Base-by-base conservation (phyloP, 2,888 invertebrate genomes). In the Apodemia mormo region DNA sequence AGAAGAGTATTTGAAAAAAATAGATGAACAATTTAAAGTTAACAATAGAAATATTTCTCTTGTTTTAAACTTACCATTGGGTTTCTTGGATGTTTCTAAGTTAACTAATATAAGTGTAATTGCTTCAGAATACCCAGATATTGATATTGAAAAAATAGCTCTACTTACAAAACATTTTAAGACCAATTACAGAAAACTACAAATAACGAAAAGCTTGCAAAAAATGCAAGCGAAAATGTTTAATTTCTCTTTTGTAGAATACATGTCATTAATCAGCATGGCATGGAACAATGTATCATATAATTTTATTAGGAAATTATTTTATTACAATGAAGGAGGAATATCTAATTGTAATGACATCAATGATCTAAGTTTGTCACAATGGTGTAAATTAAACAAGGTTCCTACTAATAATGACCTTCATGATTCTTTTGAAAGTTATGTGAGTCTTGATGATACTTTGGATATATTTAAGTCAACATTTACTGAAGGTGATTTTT, bases 241-340 rank as follows among this genome's bases (percentile, higher is more conserved):
- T 14, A 33, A 5, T 64, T 64, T 37, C 6, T 64, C 61, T 14
- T 64, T 64, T n/a, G 8, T 64, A 37, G 61, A 64, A 14, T 64
- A 64, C 8, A 64, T 64, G 61, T 64, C 33, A 7, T 37, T 64
- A n/a, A 64, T 64, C n/a, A 64, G 61, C 12, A 64, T 64, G 61
- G 30, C 61, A 7, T 64, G 61, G 61, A 64, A 64, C 14, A 64
- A 64, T 64, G 64, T 64, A 64, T 12, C 30, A 14, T 64, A n/a
- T 64, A 37, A 64, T 33, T 37, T 14, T 64, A 64, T 64, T 7
- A 64, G 64, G 8, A 64, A 64, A 64, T n/a, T 64, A 37, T 64
- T 61, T 61, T 61, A 61, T 61, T 30, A 61, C 30, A 61, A 61
- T 30, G 61, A 61, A 14, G 61, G 12, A 6, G 49, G 49, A 14